phyloP scores from a whole-genome alignment of 2,888 invertebrate species.

The Lasioglossum figueresi region DNA sequence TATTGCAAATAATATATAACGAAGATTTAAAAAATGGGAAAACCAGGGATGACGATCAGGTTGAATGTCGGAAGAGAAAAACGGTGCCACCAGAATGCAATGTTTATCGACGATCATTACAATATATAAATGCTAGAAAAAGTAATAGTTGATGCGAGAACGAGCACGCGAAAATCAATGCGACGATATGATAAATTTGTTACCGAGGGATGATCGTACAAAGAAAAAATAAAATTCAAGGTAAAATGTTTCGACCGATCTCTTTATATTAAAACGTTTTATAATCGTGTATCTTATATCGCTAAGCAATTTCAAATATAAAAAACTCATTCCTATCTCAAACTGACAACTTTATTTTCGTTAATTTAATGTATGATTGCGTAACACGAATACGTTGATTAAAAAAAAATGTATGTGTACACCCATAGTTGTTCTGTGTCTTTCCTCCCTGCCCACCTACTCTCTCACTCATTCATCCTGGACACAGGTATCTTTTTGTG shows the following conservation, averaged over 20 bases:
- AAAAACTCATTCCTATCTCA: conserved; percentile 67
- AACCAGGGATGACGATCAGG: conserved; percentile 22
- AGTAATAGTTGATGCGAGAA: conserved; percentile 14
- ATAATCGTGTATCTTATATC: conserved; percentile 32
- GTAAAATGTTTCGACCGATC: conserved; percentile 32
- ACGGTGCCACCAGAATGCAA: conserved; percentile 12
- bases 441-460: conserved; percentile 5
- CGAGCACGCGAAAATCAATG: conserved; percentile 26
- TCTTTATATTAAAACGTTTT: conserved; percentile 48
- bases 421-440: conserved; percentile 47
- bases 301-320: conserved; percentile 54
- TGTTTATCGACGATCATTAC: conserved; percentile 9
- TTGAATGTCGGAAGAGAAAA: conserved; percentile 20
- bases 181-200: conserved; percentile 22
- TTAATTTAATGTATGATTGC: conserved; percentile 62
- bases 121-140: conserved; percentile 13
- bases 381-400: conserved; percentile 66
- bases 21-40: conserved; percentile 10
- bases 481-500: conserved; percentile 52
- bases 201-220: not conserved
- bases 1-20: not conserved
- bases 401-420: conserved; percentile 56
- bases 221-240: conserved; percentile 26
- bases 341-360: conserved; percentile 75
- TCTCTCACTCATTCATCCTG: conserved; percentile 40